Evolutionary conservation across 2,113 vertebrate species (phyloP).

Genomic region (Tretioscincus oriximinensis): DNA sequence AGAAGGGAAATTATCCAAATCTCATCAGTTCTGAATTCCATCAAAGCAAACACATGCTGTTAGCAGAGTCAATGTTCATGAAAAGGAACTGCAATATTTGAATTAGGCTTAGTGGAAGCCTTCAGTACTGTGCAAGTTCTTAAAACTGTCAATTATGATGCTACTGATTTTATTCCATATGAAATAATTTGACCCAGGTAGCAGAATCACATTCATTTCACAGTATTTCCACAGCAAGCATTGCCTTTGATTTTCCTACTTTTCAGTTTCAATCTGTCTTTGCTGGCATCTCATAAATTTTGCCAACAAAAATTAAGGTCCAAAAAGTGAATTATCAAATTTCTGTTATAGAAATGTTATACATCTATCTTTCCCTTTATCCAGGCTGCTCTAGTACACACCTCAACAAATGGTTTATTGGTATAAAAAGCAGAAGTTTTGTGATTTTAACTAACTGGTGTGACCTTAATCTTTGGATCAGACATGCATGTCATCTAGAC

Average conservation of each 20-base stretch:
- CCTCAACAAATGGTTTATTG: too few relatives aligned
- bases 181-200: constrained; percentile 24
- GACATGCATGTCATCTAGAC: too few relatives aligned
- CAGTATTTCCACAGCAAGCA: background rate
- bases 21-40: constrained; percentile 35
- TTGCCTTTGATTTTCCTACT: background rate
- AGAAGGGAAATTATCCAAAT: constrained; percentile 23
- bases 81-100: constrained; percentile 47
- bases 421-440: too few relatives aligned
- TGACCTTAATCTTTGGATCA: background rate
- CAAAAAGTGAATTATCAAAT: background rate
- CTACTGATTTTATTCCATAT: constrained; percentile 39
- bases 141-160: constrained; percentile 46
- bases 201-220: background rate
- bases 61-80: constrained; percentile 44
- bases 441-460: background rate
- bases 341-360: background rate
- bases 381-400: too few relatives aligned
- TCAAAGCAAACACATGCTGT: constrained; percentile 44
- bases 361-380: too few relatives aligned
- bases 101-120: background rate
- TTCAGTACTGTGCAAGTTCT: constrained; percentile 14
- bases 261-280: background rate
- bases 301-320: background rate
- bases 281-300: background rate